Base-by-base conservation (phyloP, 2,888 invertebrate species). In the Polydrusus cervinus region DNA sequence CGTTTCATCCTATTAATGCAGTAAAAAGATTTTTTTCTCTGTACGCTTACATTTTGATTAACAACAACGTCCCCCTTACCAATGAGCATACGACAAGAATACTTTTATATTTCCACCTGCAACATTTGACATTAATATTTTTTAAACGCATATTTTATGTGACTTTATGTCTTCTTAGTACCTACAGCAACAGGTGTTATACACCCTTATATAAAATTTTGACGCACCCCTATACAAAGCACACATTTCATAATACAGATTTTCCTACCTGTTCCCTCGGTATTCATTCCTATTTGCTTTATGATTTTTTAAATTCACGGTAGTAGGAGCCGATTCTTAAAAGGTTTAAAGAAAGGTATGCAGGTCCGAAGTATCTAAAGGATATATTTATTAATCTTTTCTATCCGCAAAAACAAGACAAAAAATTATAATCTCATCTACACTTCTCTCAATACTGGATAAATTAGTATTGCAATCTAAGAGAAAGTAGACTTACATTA, bases 291-390 rank as follows among this genome's bases (percentile, higher is more conserved):
- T 69, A 40, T 74, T 74, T 74, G 74, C 74, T 74, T 74, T 74
- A 68, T 68, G 74, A 68, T 68, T 74, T 69, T 73, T 74, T 74
- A 67, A 67, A 55, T 67, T 47, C 43, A 55, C 53, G 40, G 43
- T 51, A 51, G 49, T 30, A 20, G 45, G 18, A 47, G 55, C 57
- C 38, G 3, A 30, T 57, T 38, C 25, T 55, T 2, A 34, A 38
- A 57, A 57, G 34, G 34, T 57, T 16, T 57, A 38, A 38, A 25
- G 34, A 57, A 57, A 57, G 57, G 25, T 57, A n/a, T 38, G 9
- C 57, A 57, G 57, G 57, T 8, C 11, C 38, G 57, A 10, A 57
- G 11, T 57, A 16, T 34, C 25, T 25, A 25, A n/a, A n/a, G n/a
- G n/a, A n/a, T n/a, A n/a, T n/a, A n/a, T n/a, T n/a, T n/a, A n/a